These are phyloP conservation scores for Taurulus bubalis DNA, from an alignment of 2,113 vertebrate species.

Conservation along the genomic window DNA sequence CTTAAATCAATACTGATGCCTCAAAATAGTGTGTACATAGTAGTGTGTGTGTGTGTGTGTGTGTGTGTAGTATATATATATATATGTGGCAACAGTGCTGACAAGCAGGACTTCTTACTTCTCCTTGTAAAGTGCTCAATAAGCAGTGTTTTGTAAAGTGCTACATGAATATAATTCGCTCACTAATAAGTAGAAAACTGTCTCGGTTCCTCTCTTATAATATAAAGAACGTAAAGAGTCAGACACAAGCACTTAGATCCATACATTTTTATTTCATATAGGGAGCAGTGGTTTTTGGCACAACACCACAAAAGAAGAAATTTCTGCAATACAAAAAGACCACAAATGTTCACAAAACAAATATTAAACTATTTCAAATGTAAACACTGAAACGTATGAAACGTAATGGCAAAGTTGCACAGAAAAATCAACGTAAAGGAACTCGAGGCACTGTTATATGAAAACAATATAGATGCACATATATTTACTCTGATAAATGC, in stretches of 20 bases:
- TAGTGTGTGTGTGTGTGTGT: too few relatives aligned
- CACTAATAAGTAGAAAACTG: neutral
- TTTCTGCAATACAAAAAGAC: slow-evolving; percentile 15
- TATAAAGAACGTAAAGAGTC: neutral
- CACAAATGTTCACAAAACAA: slow-evolving; percentile 10
- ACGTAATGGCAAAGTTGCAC: slow-evolving; percentile 18
- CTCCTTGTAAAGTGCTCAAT: neutral
- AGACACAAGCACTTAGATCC: neutral
- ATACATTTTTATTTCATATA: slow-evolving; percentile 44
- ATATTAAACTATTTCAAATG: slow-evolving; percentile 23
- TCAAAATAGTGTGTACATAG: too few relatives aligned
- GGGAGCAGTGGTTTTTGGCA: neutral
- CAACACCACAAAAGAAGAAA: slow-evolving; percentile 19
- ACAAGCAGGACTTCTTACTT: too few relatives aligned
- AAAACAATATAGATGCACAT: slow-evolving; percentile 29
- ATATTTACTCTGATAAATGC: slow-evolving; percentile 32
- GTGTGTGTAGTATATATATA: too few relatives aligned
- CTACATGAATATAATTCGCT: neutral
- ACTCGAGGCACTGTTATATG: slow-evolving; percentile 32
- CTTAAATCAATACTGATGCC: too few relatives aligned
- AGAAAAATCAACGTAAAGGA: slow-evolving; percentile 32
- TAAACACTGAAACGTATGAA: slow-evolving; percentile 33
- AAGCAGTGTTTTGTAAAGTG: neutral
- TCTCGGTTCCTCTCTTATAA: neutral
- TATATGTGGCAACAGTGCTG: too few relatives aligned